phyloP scores from a whole-genome alignment of 2,797 vertebrate genomes.

The Cossypha niveicapilla region DNA sequence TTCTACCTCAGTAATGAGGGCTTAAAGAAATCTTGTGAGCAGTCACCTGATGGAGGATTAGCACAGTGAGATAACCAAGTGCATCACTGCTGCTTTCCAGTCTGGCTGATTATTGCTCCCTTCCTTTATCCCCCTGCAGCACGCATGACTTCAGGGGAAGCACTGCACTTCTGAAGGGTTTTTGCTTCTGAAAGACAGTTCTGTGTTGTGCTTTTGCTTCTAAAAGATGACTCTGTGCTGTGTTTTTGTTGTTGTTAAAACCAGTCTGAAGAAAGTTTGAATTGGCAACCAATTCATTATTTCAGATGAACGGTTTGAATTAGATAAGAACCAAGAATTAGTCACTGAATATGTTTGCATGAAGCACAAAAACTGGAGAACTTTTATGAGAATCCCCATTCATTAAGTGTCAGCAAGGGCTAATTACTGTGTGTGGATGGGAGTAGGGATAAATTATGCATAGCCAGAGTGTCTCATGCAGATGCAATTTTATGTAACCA shows the following conservation, averaged over 20 bases:
- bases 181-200: background rate
- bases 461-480: background rate
- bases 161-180: background rate
- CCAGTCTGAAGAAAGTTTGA: background rate
- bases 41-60: conserved; percentile 84
- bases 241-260: background rate
- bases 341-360: background rate
- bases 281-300: background rate
- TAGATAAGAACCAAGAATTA: background rate
- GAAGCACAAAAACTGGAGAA: background rate
- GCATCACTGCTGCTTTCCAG: conserved; percentile 26
- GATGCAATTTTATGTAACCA: background rate
- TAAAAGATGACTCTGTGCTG: background rate
- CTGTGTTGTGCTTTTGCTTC: background rate
- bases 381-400: background rate
- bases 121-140: background rate
- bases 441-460: background rate
- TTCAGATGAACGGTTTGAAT: background rate
- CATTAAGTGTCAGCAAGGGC: background rate
- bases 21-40: conserved; percentile 78
- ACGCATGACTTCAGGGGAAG: background rate
- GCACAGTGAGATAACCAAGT: conserved; percentile 34
- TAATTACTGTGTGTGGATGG: background rate
- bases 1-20: conserved; percentile 45
- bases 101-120: background rate